These are phyloP conservation scores for Heliocidaris erythrogramma DNA, from an alignment of 35 echinoderm and acorn worm species.

Conservation along the genomic window DNA sequence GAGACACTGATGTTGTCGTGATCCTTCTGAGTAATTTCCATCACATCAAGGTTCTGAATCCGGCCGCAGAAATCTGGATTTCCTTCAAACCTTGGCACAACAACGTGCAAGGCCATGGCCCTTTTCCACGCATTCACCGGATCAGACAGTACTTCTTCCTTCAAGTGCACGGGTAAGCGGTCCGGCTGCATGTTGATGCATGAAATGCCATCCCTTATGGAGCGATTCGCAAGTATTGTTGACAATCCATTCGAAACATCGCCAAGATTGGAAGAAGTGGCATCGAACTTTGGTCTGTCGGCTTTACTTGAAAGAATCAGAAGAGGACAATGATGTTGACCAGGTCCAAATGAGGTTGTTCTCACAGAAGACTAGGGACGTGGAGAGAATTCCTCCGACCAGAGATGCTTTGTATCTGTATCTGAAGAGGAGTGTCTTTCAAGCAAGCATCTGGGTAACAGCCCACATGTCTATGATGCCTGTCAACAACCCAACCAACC, in stretches of 20 bases:
- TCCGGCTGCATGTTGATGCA: conserved; percentile 45
- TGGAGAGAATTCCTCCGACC: conserved; percentile 31
- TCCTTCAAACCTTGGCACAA: no score
- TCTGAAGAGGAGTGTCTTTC: conserved; percentile 27
- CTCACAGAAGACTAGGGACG: conserved; percentile 29
- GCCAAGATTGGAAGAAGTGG: conserved; percentile 17
- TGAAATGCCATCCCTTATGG: conserved; percentile 20
- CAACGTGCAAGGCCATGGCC: conserved; percentile 47
- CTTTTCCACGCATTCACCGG: conserved; percentile 54
- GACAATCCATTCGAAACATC: conserved; percentile 45
- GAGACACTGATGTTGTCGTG: no score
- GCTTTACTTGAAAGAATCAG: conserved; percentile 35
- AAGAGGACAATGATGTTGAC: conserved; percentile 31
- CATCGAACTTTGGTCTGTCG: conserved; percentile 6
- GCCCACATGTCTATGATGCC: conserved; percentile 45
- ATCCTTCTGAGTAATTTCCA: no score
- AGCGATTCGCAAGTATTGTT: background rate
- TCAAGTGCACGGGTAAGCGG: conserved; percentile 22
- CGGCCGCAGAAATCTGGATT: no score
- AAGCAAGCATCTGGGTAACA: conserved; percentile 7
- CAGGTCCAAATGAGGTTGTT: conserved; percentile 9
- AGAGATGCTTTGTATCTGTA: background rate
- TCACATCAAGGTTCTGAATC: no score
- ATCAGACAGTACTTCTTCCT: conserved; percentile 56
- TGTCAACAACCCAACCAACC: conserved; percentile 37